These are phyloP conservation scores for Dreissena polymorpha DNA, from an alignment of 1,140 invertebrate species.

Conservation along the genomic window DNA sequence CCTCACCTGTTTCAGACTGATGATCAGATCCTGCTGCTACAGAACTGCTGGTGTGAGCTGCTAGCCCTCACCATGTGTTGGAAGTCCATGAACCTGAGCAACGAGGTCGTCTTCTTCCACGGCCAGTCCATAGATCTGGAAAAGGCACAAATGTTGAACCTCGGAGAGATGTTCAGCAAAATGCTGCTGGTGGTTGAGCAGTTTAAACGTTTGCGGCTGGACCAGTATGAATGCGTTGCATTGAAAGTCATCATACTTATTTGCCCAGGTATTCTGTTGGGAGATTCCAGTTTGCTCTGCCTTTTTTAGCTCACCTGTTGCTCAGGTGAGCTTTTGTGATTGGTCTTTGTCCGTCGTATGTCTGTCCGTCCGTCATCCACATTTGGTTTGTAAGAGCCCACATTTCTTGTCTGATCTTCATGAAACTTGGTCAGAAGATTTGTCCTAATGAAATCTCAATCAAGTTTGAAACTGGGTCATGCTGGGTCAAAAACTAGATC, in stretches of 20 bases:
- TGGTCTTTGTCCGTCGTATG: too few species aligned
- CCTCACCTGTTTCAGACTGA: conserved; percentile 85
- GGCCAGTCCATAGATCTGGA: conserved; percentile 87
- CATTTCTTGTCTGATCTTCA: too few species aligned
- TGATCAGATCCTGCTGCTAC: conserved; percentile 97
- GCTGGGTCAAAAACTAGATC: too few species aligned
- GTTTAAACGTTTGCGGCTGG: conserved; percentile 92
- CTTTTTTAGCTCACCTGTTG: not conserved
- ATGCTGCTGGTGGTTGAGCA: conserved; percentile 98
- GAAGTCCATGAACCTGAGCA: conserved; percentile 71
- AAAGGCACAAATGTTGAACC: conserved; percentile 86
- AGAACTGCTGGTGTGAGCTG: conserved; percentile 98
- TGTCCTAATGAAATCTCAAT: too few species aligned
- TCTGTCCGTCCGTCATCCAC: too few species aligned
- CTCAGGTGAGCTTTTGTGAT: too few species aligned
- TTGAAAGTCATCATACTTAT: conserved; percentile 96
- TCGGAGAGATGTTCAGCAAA: conserved; percentile 85
- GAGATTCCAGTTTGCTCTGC: not conserved
- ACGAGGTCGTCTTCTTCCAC: conserved; percentile 84
- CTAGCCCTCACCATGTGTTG: conserved; percentile 86
- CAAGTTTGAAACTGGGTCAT: too few species aligned
- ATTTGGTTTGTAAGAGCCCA: too few species aligned
- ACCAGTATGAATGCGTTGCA: conserved; percentile 97
- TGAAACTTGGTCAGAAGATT: too few species aligned
- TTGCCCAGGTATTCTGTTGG: conserved; percentile 88